These are phyloP conservation scores for Catajapyx aquilonaris DNA, from an alignment of 1,140 invertebrate genomes.

Conservation along the genomic window DNA sequence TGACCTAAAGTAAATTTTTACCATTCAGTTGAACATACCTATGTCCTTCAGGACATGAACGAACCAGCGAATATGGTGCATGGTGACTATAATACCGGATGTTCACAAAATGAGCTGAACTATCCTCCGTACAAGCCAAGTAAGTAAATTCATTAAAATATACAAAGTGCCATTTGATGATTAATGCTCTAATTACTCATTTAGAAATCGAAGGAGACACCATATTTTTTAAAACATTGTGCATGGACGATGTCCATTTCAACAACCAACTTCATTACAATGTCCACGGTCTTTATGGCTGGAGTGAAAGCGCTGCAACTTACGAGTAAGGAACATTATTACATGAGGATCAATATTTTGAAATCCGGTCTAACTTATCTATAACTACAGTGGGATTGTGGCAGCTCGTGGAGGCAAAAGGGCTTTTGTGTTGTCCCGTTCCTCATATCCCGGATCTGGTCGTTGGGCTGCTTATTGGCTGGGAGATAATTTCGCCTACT, in stretches of 20 bases:
- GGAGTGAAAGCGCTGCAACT: conserved; percentile 25
- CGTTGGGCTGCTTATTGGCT: conserved; percentile 32
- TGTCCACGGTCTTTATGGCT: conserved; percentile 22
- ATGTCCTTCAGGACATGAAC: conserved; percentile 22
- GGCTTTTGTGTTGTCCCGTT: conserved; percentile 25
- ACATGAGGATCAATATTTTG: too few relatives aligned
- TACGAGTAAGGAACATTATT: conserved; percentile 16
- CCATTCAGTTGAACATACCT: background rate
- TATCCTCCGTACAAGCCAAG: conserved; percentile 12
- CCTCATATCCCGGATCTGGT: conserved; percentile 30
- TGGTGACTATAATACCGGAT: conserved; percentile 17
- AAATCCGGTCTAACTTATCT: too few relatives aligned
- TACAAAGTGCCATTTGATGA: too few relatives aligned
- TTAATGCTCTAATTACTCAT: too few relatives aligned
- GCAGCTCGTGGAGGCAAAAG: conserved; percentile 11
- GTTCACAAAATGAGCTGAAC: conserved; percentile 11
- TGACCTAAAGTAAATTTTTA: background rate
- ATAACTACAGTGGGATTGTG: conserved; percentile 12
- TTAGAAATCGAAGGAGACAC: conserved; percentile 6
- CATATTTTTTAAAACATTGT: conserved; percentile 16
- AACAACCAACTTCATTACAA: conserved; percentile 18
- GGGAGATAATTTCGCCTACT: conserved; percentile 27
- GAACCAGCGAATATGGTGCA: conserved; percentile 21
- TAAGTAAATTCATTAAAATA: conserved; percentile 3
- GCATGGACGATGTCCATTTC: conserved; percentile 14